A percentile compares a stretch with the other conserved stretches of the same genome.
These are phyloP conservation scores for Tapirus terrestris DNA, from an alignment of 2,113 vertebrate species.

Conservation along the genomic window DNA sequence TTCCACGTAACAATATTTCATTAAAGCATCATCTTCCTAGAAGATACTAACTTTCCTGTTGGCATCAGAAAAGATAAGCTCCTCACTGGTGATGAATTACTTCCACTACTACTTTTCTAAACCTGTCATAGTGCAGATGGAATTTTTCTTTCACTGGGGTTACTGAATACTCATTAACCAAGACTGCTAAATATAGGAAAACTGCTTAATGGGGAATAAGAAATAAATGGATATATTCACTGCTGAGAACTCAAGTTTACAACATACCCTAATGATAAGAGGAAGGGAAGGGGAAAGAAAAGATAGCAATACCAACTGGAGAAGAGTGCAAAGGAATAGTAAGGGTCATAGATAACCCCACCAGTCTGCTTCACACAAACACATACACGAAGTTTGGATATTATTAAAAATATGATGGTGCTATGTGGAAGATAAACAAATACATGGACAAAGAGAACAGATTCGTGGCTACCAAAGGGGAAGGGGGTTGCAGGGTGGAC, in stretches of 20 bases:
- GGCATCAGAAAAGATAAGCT: not conserved
- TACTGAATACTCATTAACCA: not conserved
- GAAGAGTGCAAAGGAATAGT: not conserved
- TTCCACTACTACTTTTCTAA: not conserved
- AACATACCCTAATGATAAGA: not conserved
- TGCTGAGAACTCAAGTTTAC: not conserved
- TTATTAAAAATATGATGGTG: not conserved
- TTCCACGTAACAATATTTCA: not conserved
- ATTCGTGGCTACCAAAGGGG: too few species aligned
- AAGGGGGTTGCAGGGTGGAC: too few species aligned
- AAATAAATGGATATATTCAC: not conserved
- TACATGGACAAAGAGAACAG: too few species aligned
- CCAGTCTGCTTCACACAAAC: not conserved
- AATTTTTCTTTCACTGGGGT: not conserved
- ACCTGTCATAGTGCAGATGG: not conserved
- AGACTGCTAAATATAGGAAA: not conserved
- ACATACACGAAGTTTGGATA: not conserved
- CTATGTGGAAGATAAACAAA: too few species aligned
- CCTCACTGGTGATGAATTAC: not conserved
- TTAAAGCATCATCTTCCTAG: not conserved
- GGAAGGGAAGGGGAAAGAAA: not conserved
- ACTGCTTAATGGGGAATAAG: not conserved
- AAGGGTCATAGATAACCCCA: not conserved
- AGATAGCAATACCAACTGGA: not conserved
- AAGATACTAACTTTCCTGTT: not conserved